A percentile compares a stretch with the other conserved stretches of the same genome.
Evolutionary conservation across 2,797 vertebrate genomes (phyloP).

Genomic region (Lacerta bilineata): DNA sequence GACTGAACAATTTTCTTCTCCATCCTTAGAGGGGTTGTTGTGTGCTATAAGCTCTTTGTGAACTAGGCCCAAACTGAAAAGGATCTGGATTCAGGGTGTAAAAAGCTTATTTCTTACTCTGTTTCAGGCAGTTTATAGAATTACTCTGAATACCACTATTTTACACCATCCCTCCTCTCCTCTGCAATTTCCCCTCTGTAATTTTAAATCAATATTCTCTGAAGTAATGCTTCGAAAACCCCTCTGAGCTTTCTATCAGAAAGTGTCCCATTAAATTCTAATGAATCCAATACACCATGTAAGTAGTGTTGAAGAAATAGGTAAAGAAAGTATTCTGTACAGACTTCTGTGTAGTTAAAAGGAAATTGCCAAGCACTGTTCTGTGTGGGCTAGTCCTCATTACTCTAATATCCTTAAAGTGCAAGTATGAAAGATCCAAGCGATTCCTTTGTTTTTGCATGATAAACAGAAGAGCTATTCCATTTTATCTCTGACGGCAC

Average conservation of each 20-base stretch:
- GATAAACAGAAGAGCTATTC: background rate
- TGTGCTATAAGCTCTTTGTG: background rate
- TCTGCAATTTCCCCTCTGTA: conserved; percentile 11
- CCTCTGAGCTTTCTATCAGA: conserved; percentile 14
- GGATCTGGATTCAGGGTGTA: background rate
- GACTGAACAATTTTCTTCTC: too few species aligned
- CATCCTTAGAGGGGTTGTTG: background rate
- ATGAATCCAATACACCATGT: conserved; percentile 11
- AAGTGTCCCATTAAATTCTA: background rate
- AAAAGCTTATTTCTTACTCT: background rate
- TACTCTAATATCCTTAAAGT: conserved; percentile 16
- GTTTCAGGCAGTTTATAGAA: background rate
- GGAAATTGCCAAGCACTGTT: conserved; percentile 4
- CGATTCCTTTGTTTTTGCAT: conserved; percentile 4
- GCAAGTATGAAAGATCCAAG: background rate
- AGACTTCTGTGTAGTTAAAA: background rate
- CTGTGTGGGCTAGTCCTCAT: background rate
- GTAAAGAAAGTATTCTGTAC: background rate
- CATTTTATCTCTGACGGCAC: background rate
- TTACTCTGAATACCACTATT: background rate
- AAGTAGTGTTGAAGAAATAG: conserved; percentile 22
- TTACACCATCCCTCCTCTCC: background rate
- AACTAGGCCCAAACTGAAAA: background rate
- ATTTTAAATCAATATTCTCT: conserved; percentile 28
- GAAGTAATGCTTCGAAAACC: background rate